These are phyloP conservation scores for Ornithoptera priamus DNA, from an alignment of 2,888 invertebrate species.

Conservation along the genomic window DNA sequence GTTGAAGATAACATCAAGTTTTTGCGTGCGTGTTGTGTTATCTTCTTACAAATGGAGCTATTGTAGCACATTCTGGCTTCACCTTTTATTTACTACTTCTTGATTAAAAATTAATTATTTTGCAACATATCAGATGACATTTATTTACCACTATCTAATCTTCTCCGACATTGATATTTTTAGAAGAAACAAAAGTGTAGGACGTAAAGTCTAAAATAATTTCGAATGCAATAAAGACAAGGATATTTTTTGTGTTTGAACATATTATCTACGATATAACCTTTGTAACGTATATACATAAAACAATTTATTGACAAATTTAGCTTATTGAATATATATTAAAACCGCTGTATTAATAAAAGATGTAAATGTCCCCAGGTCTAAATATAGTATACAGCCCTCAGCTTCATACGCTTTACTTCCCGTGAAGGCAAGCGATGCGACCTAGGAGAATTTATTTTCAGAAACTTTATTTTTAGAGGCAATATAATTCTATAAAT, in stretches of 20 bases:
- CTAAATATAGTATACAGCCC: conserved; percentile 23
- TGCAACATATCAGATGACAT: neutral
- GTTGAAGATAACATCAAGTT: conserved; percentile 29
- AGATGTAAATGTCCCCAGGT: conserved; percentile 6
- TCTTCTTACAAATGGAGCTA: conserved; percentile 12
- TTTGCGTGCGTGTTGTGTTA: conserved; percentile 31
- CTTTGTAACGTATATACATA: neutral
- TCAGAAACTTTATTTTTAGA: conserved; percentile 25
- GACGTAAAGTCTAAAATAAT: neutral
- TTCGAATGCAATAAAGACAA: too few relatives aligned
- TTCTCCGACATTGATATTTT: too few relatives aligned
- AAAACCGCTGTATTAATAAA: neutral
- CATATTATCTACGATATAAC: neutral
- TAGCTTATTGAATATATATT: neutral
- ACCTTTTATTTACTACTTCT: conserved; percentile 10
- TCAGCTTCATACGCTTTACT: conserved; percentile 22
- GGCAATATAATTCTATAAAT: conserved; percentile 14
- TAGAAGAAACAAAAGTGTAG: neutral
- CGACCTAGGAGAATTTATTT: conserved; percentile 25
- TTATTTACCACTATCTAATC: neutral
- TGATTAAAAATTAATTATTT: conserved; percentile 3
- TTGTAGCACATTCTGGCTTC: conserved; percentile 28
- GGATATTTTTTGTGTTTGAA: too few relatives aligned
- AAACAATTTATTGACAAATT: neutral
- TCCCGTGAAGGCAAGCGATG: conserved; percentile 23